Base-by-base conservation (phyloP, 1,140 invertebrate genomes). In the Brachionus asplanchnoidis region DNA sequence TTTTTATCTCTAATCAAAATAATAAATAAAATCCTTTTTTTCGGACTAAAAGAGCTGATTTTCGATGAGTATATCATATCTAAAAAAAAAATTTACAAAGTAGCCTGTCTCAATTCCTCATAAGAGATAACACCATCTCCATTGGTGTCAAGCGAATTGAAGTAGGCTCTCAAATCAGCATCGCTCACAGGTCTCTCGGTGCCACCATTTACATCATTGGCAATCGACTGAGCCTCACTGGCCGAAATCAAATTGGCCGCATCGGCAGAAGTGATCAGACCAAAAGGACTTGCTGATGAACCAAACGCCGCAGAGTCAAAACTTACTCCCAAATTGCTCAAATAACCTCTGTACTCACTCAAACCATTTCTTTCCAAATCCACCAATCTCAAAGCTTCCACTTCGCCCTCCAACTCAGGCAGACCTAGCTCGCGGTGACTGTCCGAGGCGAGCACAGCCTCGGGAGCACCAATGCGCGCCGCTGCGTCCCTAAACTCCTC, bases 361-460 rank as follows among this genome's bases (percentile, higher is more conserved):
- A 82, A 28, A 42, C 79, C 79, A 40, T 17, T 26, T 82, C 79
- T 60, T 44, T 82, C 79, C 53, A 82, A 68, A 68, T 82, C 79
- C 3, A 82, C 40, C 17, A 82, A 26, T 46, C 32, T 82, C 9
- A 82, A 44, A 44, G 79, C 79, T 28, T 82, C 36, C 3, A 82
- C n/a, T 26, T 82, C 79, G 23, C 79, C 79, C 36, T 82, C 79
- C 40, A 82, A 68, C 40, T 82, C 79, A 28, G 73, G 73, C 14
- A 77, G 26, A 50, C 73, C 73, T 11, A 77, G 46, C 42, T 77
- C 73, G 12, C 73, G 40, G 26, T 77, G 73, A 32, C 73, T 77
- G 20, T 77, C 73, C 12, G 23, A 20, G 5, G 17, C 12, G 11
- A 26, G 14, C 2, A 77, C 73, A 12, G 26, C 14, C 11, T 77